Evolutionary conservation across 1,140 invertebrate species (phyloP), one percentile per base, ranked within the genome.

Genomic region (Rhagoletis zephyria): DNA sequence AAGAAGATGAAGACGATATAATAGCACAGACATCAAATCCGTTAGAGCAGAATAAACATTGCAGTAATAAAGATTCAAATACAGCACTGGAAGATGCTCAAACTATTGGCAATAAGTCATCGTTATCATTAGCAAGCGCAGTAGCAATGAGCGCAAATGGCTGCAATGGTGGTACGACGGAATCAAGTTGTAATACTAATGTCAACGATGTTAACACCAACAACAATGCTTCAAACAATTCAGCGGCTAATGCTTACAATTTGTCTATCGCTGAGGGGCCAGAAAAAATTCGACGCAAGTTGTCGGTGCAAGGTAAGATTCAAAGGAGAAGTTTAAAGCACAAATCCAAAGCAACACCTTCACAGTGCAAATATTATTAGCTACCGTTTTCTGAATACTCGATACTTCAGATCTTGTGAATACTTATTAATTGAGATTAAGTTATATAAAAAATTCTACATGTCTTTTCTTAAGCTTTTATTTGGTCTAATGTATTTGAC

Each of bases 251-350:
- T 9, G 19, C 85, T 65, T 92, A 92, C 87, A 92, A 89, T 70
- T 77, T 92, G 45, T 89, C 87, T 2, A 89, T 91, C 4, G 77
- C 89, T 61, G 91, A 92, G 16, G 90, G 89, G 6, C 91, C 92
- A 0, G 90, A 92, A n/a, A 81, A 85, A 89, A 88, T 90, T 3
- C 87, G 90, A 5, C 88, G 92, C 14, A 93, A 92, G 85, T 85
- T 93, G 45, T 93, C 92, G 12, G 92, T 93, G 14, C 92, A 93
- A 89, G 92, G 92, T 93, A 77, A 89, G 89, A 74, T 67, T 42
- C 10, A 10, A 56, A 56, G 0, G 10, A 10, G 51, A 56, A 7
- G 5, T 56, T 5, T 7, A 10, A 56, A 10, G 10, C 51, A 5
- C 2, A 56, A 56, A 56, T 56, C 51, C 51, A 56, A 56, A 56